These are phyloP conservation scores for Macaria notata DNA, from an alignment of 2,888 invertebrate genomes.

Conservation along the genomic window DNA sequence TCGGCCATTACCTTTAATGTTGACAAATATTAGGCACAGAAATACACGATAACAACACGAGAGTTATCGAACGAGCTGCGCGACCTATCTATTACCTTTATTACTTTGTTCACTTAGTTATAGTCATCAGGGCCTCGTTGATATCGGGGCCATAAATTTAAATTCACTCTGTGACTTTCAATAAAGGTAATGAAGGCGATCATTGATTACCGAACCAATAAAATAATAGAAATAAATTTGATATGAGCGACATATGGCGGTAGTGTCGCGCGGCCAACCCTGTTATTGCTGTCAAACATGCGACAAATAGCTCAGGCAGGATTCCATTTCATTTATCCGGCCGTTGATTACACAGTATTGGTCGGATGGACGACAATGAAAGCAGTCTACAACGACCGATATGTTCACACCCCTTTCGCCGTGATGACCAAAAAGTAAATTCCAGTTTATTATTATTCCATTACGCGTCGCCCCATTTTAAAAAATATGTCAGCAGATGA, in stretches of 20 bases:
- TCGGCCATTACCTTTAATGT: constrained; percentile 24
- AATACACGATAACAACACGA: constrained; percentile 38
- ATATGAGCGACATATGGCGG: constrained; percentile 82
- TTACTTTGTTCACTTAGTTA: constrained; percentile 75
- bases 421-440: constrained; percentile 81
- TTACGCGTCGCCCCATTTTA: constrained; percentile 78
- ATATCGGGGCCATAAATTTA: constrained; percentile 78
- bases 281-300: constrained; percentile 82
- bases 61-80: constrained; percentile 51
- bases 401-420: constrained; percentile 80
- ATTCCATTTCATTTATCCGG: constrained; percentile 73
- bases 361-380: constrained; percentile 74
- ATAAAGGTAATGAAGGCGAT: constrained; percentile 81
- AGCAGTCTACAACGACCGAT: constrained; percentile 72
- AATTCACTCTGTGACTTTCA: constrained; percentile 78
- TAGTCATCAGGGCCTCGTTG: constrained; percentile 74
- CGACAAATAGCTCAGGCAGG: constrained; percentile 76
- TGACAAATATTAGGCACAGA: constrained; percentile 29
- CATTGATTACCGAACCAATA: constrained; percentile 75
- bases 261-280: constrained; percentile 76
- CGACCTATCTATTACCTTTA: constrained; percentile 74
- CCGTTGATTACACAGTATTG: constrained; percentile 80
- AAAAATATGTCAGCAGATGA: constrained; percentile 81
- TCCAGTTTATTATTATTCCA: constrained; percentile 83
- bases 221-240: constrained; percentile 82